A percentile compares a stretch with the other conserved stretches of the same genome.
These are phyloP conservation scores for Pitangus sulphuratus DNA, from an alignment of 2,797 vertebrate species.

Conservation along the genomic window DNA sequence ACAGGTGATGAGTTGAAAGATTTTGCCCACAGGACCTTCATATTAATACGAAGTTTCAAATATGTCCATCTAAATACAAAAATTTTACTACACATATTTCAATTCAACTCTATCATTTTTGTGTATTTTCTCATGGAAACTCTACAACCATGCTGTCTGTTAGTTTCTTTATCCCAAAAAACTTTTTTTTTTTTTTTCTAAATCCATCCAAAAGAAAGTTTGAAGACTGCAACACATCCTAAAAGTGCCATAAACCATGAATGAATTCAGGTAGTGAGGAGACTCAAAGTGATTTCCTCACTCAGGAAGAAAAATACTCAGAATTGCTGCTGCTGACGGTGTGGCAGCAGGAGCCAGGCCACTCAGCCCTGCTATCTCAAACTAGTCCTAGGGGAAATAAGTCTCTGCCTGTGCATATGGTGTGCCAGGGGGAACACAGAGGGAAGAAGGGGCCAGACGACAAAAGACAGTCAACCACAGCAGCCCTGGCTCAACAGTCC, in stretches of 20 bases:
- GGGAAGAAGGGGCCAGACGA: background rate
- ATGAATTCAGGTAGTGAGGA: background rate
- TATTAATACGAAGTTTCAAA: background rate
- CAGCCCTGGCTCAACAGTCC: background rate
- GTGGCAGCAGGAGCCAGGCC: background rate
- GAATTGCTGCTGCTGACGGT: rapidly evolving
- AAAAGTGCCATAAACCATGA: background rate
- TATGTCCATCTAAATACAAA: background rate
- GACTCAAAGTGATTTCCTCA: background rate
- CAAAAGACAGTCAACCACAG: background rate
- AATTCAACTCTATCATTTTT: background rate
- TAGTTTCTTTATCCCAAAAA: background rate
- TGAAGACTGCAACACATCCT: background rate
- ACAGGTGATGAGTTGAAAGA: background rate
- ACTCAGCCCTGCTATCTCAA: background rate
- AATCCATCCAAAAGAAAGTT: background rate
- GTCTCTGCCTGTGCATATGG: rapidly evolving
- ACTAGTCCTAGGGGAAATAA: background rate
- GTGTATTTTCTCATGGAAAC: background rate
- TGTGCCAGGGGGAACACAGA: rapidly evolving
- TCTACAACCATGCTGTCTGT: background rate
- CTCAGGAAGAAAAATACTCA: background rate
- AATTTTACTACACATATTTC: background rate
- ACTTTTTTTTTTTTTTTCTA: background rate
- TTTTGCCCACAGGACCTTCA: background rate